A percentile compares a stretch with the other conserved stretches of the same genome.
These are phyloP conservation scores for Noctua janthe DNA, from an alignment of 2,888 invertebrate genomes.

Conservation along the genomic window DNA sequence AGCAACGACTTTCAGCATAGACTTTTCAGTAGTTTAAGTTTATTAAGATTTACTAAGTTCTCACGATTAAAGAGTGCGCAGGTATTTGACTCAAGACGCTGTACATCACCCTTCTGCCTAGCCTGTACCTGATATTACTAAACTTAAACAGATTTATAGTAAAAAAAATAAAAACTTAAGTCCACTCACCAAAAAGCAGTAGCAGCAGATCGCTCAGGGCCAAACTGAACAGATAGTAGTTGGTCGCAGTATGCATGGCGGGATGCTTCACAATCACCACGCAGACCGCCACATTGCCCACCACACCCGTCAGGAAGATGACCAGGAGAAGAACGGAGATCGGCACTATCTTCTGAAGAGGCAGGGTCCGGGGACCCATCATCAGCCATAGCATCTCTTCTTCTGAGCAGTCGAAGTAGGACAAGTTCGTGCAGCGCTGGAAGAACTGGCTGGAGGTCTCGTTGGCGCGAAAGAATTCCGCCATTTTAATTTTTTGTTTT, in stretches of 20 bases:
- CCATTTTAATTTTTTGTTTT: conserved; percentile 58
- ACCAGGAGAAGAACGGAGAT: conserved; percentile 93
- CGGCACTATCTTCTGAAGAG: conserved; percentile 89
- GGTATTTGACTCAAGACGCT: neutral
- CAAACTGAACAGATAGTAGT: conserved; percentile 97
- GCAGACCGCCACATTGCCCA: conserved; percentile 96
- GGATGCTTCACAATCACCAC: conserved; percentile 95
- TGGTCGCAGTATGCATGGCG: conserved; percentile 97
- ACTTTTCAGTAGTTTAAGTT: neutral
- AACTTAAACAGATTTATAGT: neutral
- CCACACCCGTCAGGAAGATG: conserved; percentile 95
- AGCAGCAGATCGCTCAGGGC: conserved; percentile 96
- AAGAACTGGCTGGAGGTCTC: conserved; percentile 77
- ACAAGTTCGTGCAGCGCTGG: conserved; percentile 84
- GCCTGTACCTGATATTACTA: neutral
- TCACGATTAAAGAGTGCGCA: neutral
- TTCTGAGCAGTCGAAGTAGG: conserved; percentile 90
- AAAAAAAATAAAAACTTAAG: neutral
- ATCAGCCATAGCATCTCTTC: conserved; percentile 90
- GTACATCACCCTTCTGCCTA: neutral
- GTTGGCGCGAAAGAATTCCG: conserved; percentile 76
- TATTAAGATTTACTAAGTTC: no score
- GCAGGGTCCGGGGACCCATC: conserved; percentile 92
- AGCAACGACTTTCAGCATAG: neutral
- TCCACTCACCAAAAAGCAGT: conserved; percentile 92